Evolutionary conservation across 1,140 invertebrate species (phyloP), one percentile per base, ranked within the genome.

Genomic region (Drosophila eugracilis): DNA sequence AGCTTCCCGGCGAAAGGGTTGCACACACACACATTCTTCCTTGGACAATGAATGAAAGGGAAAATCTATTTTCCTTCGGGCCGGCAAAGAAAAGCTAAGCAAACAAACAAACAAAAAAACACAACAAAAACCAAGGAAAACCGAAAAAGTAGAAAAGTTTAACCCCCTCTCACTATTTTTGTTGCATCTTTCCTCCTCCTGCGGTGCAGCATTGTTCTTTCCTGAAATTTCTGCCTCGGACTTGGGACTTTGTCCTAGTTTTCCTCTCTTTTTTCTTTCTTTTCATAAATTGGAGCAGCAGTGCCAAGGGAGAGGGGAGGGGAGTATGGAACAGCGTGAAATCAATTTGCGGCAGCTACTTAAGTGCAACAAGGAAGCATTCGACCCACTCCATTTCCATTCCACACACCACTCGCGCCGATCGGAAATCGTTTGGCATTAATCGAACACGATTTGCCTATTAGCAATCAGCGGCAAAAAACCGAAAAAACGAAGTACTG

Each of bases 311-410:
- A 58, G 42, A 39, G 49, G 37, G 42, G 37, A 41, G 7, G n/a
- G n/a, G n/a, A n/a, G n/a, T n/a, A n/a, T 54, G 44, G 48, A 63
- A 53, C 78, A 83, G 83, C 83, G 60, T 78, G 83, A 88, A 88
- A 88, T 88, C 83, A 88, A 88, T 88, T 88, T 88, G 83, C 69
- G 78, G 84, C 84, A 88, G 83, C 83, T 88, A 88, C 83, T 88
- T 88, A 88, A 88, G 84, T 83, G 84, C 78, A 88, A 83, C 71
- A 76, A 62, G 70, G 57, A 74, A 74, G 42, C 53, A 50, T 44
- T 30, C 47, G 45, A 47, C 37, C 30, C 58, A 67, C 76, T 73
- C 66, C 62, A 85, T 59, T 66, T 54, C 48, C 54, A 26, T 45
- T 37, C 62, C 72, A 55, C 60, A 22, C 45, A 48, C 55, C 65